Base-by-base conservation (phyloP, 2,888 invertebrate genomes). In the Rhamnusium bicolor region DNA sequence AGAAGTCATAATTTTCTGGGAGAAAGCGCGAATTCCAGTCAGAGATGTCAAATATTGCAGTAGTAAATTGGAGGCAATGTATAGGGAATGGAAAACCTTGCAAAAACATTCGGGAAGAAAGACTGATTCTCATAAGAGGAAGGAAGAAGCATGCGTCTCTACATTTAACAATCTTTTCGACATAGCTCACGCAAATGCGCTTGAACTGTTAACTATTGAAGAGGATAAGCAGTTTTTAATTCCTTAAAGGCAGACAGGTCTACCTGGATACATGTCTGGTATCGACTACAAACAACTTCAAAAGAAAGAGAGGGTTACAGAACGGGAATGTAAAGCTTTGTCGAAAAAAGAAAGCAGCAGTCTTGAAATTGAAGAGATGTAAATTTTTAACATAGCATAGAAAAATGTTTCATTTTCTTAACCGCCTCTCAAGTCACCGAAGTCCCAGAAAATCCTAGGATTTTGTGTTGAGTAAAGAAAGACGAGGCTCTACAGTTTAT, bases 1-100 rank as follows among this genome's bases (percentile, higher is more conserved):
- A 49, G 49, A 16, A 49, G 18, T 49, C 18, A 18, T 18, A 6
- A 8, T 32, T 51, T 53, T 46, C 19, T 61, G 40, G 62, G 24
- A 47, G n/a, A 21, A 62, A 62, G 27, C 14, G n/a, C 14, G 47
- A 62, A 62, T 62, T 24, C 47, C 47, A 7, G 18, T 49, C 18
- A 49, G 49, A 16, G 8, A 18, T 18, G 18, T 18, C 18, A 18
- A 49, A 16, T 18, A 49, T 18, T 49, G 49, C 49, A 16, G 16
- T 49, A 46, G 10, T 46, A 46, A 46, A 14, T 10, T 16, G 18
- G 18, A 2, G 12, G 40, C 1, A 8, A 40, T 40, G 40, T 40
- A 40, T 24, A 6, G 24, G 6, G 24, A 24, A 24, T 24, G 24
- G 24, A 24, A 6, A 6, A 24, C 24, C 18, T 51, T 51, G 24